A percentile compares a stretch with the other conserved stretches of the same genome.
These are phyloP conservation scores for Tinea semifulvella DNA, from an alignment of 2,888 invertebrate genomes.

Conservation along the genomic window DNA sequence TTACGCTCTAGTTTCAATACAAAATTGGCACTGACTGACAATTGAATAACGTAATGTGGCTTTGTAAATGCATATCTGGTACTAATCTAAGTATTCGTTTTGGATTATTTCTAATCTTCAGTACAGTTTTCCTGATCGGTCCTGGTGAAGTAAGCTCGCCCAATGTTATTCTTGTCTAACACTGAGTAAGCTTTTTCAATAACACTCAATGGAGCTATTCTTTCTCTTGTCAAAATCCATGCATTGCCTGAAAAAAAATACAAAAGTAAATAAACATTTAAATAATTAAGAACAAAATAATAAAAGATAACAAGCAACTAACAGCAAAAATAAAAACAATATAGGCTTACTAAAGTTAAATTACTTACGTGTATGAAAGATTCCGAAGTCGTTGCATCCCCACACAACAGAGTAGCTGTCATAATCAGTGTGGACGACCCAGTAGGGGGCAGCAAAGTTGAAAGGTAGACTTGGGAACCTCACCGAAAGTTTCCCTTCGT, in stretches of 20 bases:
- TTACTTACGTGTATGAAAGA: constrained; percentile 64
- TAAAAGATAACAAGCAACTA: background rate
- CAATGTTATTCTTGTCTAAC: constrained; percentile 65
- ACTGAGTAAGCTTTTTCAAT: constrained; percentile 68
- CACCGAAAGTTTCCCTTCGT: constrained; percentile 69
- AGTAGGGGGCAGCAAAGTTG: constrained; percentile 53
- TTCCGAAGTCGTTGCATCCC: constrained; percentile 64
- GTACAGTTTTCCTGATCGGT: constrained; percentile 72
- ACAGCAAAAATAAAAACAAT: background rate
- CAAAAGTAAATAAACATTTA: background rate
- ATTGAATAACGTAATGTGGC: too few species aligned
- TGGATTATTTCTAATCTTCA: constrained; percentile 24
- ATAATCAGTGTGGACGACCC: constrained; percentile 79
- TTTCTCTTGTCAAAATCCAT: constrained; percentile 72
- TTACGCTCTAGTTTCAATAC: too few species aligned
- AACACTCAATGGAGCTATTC: constrained; percentile 61
- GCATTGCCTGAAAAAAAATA: constrained; percentile 45
- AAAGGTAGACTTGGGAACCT: constrained; percentile 70
- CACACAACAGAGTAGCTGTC: constrained; percentile 76
- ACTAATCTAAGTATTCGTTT: background rate
- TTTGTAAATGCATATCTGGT: too few species aligned
- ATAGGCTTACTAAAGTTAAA: background rate
- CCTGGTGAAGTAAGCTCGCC: constrained; percentile 63
- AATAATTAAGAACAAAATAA: background rate
- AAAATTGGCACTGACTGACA: too few species aligned